Conservation (phyloP, 2,113 vertebrate species). For the Oryzias woworae region DNA sequence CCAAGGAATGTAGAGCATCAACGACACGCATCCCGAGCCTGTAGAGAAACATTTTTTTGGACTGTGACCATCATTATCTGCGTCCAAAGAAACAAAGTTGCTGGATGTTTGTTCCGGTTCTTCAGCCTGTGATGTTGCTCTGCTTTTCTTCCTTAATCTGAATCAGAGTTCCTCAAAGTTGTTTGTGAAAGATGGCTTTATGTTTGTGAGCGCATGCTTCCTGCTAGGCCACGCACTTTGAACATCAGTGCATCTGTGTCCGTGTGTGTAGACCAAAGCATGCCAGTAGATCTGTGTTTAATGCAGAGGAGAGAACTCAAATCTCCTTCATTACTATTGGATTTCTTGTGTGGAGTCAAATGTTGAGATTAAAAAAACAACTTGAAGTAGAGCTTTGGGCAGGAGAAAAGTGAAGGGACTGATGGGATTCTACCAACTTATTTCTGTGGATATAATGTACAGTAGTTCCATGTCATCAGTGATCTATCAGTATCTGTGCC, state of each 20-base stretch:
- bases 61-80: constrained; percentile 7
- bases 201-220: constrained; percentile 65
- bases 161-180: neutral
- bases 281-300: constrained; percentile 32
- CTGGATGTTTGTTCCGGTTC: constrained; percentile 39
- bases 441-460: constrained; percentile 58
- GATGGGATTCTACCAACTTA: constrained; percentile 30
- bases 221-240: constrained; percentile 37
- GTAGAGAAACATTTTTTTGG: neutral
- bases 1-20: constrained; percentile 54
- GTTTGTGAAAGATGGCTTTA: constrained; percentile 36
- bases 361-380: constrained; percentile 13
- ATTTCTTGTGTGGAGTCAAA: constrained; percentile 3
- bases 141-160: constrained; percentile 6
- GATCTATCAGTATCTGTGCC: constrained; percentile 63
- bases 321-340: constrained; percentile 14
- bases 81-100: neutral
- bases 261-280: constrained; percentile 44
- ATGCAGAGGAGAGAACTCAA: constrained; percentile 5
- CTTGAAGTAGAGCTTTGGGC: constrained; percentile 9
- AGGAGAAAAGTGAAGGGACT: constrained; percentile 5
- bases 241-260: constrained; percentile 20
- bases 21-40: constrained; percentile 19
- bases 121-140: constrained; percentile 33
- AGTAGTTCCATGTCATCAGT: constrained; percentile 55